phyloP scores from a whole-genome alignment of 2,797 vertebrate species.

The Apodemus agrarius region DNA sequence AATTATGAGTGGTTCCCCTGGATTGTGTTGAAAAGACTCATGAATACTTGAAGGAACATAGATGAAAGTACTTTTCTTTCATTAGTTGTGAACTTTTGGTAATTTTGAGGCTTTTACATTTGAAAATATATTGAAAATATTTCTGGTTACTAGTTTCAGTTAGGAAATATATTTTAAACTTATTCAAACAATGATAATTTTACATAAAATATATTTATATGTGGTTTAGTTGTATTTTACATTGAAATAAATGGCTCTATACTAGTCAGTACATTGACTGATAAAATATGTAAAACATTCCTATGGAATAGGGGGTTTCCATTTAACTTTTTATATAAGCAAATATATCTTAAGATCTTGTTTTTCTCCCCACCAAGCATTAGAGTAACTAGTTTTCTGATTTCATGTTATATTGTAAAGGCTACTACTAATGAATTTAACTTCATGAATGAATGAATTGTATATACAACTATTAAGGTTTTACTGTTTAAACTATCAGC shows the following conservation, averaged over 20 bases:
- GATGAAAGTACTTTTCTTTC: constrained; percentile 36
- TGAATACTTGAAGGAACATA: constrained; percentile 62
- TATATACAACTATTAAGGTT: neutral
- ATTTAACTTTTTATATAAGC: neutral
- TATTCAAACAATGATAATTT: neutral
- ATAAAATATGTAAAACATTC: neutral
- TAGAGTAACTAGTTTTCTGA: neutral
- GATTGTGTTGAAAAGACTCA: constrained; percentile 54
- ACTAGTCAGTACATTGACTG: neutral
- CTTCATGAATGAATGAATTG: neutral
- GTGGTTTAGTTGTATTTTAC: neutral
- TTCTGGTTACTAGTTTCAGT: neutral
- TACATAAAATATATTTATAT: neutral
- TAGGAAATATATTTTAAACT: neutral
- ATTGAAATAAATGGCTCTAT: neutral
- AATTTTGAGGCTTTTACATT: constrained; percentile 54
- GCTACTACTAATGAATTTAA: neutral
- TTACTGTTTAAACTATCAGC: neutral
- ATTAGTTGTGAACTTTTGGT: constrained; percentile 45
- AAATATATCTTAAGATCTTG: neutral
- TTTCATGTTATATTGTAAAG: neutral
- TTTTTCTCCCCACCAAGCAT: neutral
- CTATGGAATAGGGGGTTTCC: neutral
- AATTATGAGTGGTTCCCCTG: constrained; percentile 54
- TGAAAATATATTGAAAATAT: constrained; percentile 13